These are phyloP conservation scores for Sepiola atlantica DNA, from an alignment of 2,888 invertebrate species.

Conservation along the genomic window DNA sequence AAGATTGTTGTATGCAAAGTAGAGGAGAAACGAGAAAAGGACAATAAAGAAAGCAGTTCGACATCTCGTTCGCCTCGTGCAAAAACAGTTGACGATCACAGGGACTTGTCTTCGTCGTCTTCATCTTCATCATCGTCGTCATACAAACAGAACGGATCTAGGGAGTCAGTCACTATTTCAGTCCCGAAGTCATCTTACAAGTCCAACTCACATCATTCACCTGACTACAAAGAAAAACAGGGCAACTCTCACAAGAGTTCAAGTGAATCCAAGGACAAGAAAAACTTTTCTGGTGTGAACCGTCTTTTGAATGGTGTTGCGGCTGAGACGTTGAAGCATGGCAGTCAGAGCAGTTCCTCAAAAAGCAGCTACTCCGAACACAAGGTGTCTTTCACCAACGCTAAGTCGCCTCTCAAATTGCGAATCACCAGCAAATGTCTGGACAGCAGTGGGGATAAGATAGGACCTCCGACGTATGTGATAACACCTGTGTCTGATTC, in stretches of 20 bases:
- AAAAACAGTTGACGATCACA: background rate
- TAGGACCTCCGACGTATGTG: conserved; percentile 35
- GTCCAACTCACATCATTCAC: conserved; percentile 33
- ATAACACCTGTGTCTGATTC: conserved; percentile 43
- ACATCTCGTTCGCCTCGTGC: background rate
- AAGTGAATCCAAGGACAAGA: conserved; percentile 45
- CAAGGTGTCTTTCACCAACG: conserved; percentile 40
- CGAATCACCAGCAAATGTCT: conserved; percentile 41
- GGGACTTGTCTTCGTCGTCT: conserved; percentile 33
- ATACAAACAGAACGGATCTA: background rate
- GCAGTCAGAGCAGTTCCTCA: background rate
- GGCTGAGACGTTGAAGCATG: background rate
- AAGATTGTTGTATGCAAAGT: conserved; percentile 33
- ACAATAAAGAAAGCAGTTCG: conserved; percentile 4
- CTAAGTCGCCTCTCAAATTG: conserved; percentile 41
- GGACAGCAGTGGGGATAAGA: conserved; percentile 46
- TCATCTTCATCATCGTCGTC: conserved; percentile 15
- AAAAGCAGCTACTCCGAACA: conserved; percentile 43
- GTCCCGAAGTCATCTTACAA: conserved; percentile 41
- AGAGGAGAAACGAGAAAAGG: background rate
- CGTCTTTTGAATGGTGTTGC: conserved; percentile 39
- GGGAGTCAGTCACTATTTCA: conserved; percentile 42
- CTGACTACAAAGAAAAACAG: conserved; percentile 42
- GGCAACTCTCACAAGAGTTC: conserved; percentile 40
- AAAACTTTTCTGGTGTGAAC: background rate